Evolutionary conservation across 2,888 invertebrate genomes (phyloP).

Genomic region (Spilarctia lutea): DNA sequence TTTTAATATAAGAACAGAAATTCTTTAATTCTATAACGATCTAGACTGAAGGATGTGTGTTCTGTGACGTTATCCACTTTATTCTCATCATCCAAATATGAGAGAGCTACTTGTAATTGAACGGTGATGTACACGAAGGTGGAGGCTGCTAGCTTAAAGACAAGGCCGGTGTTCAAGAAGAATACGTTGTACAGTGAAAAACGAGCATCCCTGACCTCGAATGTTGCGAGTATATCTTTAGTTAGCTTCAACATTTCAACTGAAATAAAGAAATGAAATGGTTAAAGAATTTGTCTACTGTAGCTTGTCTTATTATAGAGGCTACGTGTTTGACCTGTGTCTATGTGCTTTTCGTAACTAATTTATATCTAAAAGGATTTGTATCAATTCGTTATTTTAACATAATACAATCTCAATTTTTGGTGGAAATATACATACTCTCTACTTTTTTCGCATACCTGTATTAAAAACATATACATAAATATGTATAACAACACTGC

Average conservation of each 20-base stretch:
- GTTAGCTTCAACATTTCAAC: conserved; percentile 61
- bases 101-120: conserved; percentile 67
- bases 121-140: conserved; percentile 71
- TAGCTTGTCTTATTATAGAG: neutral
- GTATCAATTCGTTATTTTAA: too few relatives aligned
- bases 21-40: conserved; percentile 27
- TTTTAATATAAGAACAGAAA: conserved; percentile 38
- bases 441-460: too few relatives aligned
- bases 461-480: too few relatives aligned
- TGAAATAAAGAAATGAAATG: conserved; percentile 49
- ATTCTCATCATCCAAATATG: conserved; percentile 42
- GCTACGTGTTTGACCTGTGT: too few relatives aligned
- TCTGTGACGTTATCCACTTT: conserved; percentile 33
- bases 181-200: conserved; percentile 60
- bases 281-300: neutral
- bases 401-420: too few relatives aligned
- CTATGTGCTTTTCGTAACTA: too few relatives aligned
- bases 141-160: conserved; percentile 61
- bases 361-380: too few relatives aligned
- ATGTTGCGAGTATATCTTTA: conserved; percentile 54
- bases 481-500: too few relatives aligned
- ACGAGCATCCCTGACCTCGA: conserved; percentile 56
- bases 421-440: too few relatives aligned
- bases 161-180: conserved; percentile 55
- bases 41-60: conserved; percentile 15